These are phyloP conservation scores for Hemicentrotus pulcherrimus DNA, from an alignment of 35 echinoderm and acorn worm species.

Conservation along the genomic window DNA sequence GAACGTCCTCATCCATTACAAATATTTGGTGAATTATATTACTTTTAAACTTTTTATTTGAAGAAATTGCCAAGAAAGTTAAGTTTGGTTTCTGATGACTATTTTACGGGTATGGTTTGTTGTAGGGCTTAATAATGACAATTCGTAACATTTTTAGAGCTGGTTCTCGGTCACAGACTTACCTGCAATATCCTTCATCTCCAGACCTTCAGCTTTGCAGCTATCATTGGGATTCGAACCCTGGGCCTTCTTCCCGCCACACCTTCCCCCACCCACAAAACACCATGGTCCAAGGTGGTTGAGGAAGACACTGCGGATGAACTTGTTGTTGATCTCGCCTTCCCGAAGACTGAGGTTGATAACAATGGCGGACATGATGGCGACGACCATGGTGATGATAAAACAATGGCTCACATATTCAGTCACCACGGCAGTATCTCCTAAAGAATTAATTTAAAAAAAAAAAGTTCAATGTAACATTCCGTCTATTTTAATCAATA, in stretches of 20 bases:
- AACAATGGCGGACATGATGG: background rate
- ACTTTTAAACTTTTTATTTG: no score
- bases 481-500: no score
- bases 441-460: background rate
- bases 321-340: background rate
- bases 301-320: background rate
- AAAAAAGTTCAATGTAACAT: background rate
- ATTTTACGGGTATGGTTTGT: no score
- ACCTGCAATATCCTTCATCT: background rate
- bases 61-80: no score
- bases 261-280: background rate
- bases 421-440: background rate
- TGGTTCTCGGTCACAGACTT: background rate
- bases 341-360: background rate
- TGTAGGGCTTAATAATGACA: no score
- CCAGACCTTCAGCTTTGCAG: background rate
- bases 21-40: no score
- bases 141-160: no score
- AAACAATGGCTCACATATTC: background rate
- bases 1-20: no score
- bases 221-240: background rate
- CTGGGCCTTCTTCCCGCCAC: background rate
- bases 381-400: background rate
- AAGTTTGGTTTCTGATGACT: no score
- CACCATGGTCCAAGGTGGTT: background rate